phyloP scores from a whole-genome alignment of 1,140 invertebrate species.

The Dendroctonus ponderosae region DNA sequence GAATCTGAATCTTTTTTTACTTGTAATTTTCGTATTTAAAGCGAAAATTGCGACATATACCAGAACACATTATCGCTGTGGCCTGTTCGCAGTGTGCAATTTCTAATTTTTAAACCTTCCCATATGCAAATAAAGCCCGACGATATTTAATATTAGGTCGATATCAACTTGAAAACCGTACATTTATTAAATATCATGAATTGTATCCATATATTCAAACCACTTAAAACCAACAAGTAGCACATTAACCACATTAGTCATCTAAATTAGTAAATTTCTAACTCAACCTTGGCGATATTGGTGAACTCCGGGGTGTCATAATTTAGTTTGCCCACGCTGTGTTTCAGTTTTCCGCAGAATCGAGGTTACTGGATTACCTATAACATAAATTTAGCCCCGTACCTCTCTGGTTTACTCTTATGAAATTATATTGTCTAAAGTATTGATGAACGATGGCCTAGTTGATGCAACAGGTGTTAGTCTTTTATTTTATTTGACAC shows the following conservation, averaged over 20 bases:
- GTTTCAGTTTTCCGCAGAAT: conserved; percentile 24
- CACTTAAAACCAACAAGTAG: too few species aligned
- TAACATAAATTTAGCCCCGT: conserved; percentile 24
- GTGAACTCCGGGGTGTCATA: conserved; percentile 27
- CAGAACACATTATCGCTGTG: too few species aligned
- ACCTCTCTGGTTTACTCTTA: conserved; percentile 25
- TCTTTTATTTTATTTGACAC: conserved; percentile 4
- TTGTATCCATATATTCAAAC: too few species aligned
- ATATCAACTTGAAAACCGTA: too few species aligned
- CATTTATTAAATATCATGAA: too few species aligned
- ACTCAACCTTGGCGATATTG: conserved; percentile 25
- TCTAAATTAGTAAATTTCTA: conserved; percentile 22
- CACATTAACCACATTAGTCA: conserved; percentile 13
- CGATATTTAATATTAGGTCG: too few species aligned
- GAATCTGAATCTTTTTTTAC: too few species aligned
- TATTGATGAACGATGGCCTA: conserved; percentile 24
- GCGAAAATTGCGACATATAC: too few species aligned
- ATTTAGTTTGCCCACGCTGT: conserved; percentile 29
- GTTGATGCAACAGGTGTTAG: conserved; percentile 17
- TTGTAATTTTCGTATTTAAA: too few species aligned
- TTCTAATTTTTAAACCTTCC: too few species aligned
- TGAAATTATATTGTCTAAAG: conserved; percentile 29
- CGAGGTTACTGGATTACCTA: conserved; percentile 26
- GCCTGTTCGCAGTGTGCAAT: too few species aligned
- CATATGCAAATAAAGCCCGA: too few species aligned